These are phyloP conservation scores for Enchytraeus crypticus DNA, from an alignment of 2,888 invertebrate genomes.

Conservation along the genomic window DNA sequence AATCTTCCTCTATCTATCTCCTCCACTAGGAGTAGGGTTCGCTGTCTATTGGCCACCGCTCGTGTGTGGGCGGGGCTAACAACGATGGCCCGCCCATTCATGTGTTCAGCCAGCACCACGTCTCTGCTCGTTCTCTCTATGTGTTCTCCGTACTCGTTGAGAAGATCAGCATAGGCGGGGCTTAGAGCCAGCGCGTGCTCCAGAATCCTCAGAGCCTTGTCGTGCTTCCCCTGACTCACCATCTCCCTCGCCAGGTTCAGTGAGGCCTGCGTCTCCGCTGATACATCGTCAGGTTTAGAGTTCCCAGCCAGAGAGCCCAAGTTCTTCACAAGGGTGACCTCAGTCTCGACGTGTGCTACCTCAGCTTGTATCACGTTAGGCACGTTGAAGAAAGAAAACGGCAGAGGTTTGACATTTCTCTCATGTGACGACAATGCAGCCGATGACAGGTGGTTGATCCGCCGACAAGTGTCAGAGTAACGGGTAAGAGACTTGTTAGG, in stretches of 20 bases:
- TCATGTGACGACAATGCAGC: too few species aligned
- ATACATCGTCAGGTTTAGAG: too few species aligned
- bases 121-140: slow-evolving; percentile 78
- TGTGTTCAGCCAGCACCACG: slow-evolving; percentile 77
- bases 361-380: too few species aligned
- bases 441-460: too few species aligned
- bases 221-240: slow-evolving; percentile 69
- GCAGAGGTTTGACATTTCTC: too few species aligned
- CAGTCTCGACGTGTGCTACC: too few species aligned
- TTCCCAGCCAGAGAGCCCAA: too few species aligned
- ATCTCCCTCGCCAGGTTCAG: slow-evolving; percentile 76
- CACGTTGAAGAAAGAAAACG: too few species aligned
- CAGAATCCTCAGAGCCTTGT: slow-evolving; percentile 61
- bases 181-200: slow-evolving; percentile 82
- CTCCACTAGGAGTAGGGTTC: slow-evolving; percentile 76
- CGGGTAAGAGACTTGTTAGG: too few species aligned
- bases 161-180: slow-evolving; percentile 81
- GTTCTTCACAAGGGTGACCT: too few species aligned
- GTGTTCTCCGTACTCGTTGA: slow-evolving; percentile 86
- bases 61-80: slow-evolving; percentile 67
- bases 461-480: too few species aligned
- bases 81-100: slow-evolving; percentile 72
- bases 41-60: slow-evolving; percentile 60
- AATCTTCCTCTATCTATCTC: slow-evolving; percentile 69
- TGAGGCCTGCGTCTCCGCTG: slow-evolving; percentile 72